Evolutionary conservation across 2,888 invertebrate genomes (phyloP).

Genomic region (Euplagia quadripunctaria): DNA sequence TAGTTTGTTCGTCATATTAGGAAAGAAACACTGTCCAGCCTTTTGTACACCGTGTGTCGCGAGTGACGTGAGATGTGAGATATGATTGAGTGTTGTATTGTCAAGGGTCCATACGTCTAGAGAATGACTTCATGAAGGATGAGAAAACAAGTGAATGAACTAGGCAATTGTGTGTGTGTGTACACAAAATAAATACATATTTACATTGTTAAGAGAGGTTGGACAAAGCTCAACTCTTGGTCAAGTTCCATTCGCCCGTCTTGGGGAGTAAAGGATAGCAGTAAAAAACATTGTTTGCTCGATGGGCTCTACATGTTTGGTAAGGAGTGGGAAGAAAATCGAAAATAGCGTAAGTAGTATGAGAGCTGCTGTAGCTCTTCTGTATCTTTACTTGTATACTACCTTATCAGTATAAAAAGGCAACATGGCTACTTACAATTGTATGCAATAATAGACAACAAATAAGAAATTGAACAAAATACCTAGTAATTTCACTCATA

Average conservation of each 20-base stretch:
- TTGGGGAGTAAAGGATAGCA: neutral
- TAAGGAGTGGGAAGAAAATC: no score
- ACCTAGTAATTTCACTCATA: neutral
- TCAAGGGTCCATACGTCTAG: constrained; percentile 3
- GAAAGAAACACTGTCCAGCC: constrained; percentile 1
- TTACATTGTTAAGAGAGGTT: neutral
- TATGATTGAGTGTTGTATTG: constrained; percentile 7
- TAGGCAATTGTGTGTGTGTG: neutral
- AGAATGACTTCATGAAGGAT: neutral
- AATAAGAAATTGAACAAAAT: neutral
- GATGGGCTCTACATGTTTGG: no score
- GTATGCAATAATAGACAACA: neutral
- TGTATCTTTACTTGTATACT: neutral
- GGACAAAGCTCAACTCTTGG: no score
- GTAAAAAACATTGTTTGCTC: neutral
- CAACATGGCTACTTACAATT: neutral
- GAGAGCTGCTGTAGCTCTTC: neutral
- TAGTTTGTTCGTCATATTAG: neutral
- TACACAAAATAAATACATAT: neutral
- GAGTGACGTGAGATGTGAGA: no score
- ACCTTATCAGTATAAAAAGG: neutral
- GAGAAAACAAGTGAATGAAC: neutral
- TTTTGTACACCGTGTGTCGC: neutral
- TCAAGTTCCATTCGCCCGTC: neutral
- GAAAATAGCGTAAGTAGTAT: neutral